Base-by-base conservation (phyloP, 2,888 invertebrate species). In the Philhelius pedissequus region DNA sequence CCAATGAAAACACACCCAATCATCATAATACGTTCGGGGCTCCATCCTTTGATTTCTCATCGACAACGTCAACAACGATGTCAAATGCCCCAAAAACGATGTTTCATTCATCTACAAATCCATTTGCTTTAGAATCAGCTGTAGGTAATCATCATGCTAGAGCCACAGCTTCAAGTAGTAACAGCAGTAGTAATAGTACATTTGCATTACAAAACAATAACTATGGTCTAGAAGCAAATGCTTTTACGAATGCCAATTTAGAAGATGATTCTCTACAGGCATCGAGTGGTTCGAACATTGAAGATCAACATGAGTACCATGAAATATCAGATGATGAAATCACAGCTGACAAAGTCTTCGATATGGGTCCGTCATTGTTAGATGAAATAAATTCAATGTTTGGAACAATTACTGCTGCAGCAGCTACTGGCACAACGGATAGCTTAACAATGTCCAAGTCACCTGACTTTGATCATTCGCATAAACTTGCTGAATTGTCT, bases 301-400 rank as follows among this genome's bases (percentile, higher is more conserved):
- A 92, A 7, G 91, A 92, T 71, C 92, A 89, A 88, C 96, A 96
- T 88, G 96, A 96, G 88, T 96, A 96, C 89, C 96, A 96, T 89
- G 96, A 96, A 91, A 96, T 96, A 86, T 96, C 96, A 74, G 96
- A 96, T 89, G 96, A 96, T 88, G 96, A 96, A 89, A 90, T 92
- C 8, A 88, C 90, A 69, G 87, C 92, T 86, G 86, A 89, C 90
- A 89, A 92, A 90, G 88, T 91, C 89, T 88, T 95, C 86, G 97
- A 97, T 89, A 95, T 96, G 89, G 97, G 98, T 5, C 96, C 97
- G 13, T 98, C 98, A 83, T 92, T 99, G 66, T 93, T 98, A 90
- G 98, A 97, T 88, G 96, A 97, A 91, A 96, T 97, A 93, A 96
- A 96, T 88, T 95, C 97, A 71, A 96, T 98, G 93, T 96, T 98